A percentile compares a stretch with the other conserved stretches of the same genome.
Evolutionary conservation across 1,140 invertebrate species (phyloP).

Genomic region (Drosophila repletoides): DNA sequence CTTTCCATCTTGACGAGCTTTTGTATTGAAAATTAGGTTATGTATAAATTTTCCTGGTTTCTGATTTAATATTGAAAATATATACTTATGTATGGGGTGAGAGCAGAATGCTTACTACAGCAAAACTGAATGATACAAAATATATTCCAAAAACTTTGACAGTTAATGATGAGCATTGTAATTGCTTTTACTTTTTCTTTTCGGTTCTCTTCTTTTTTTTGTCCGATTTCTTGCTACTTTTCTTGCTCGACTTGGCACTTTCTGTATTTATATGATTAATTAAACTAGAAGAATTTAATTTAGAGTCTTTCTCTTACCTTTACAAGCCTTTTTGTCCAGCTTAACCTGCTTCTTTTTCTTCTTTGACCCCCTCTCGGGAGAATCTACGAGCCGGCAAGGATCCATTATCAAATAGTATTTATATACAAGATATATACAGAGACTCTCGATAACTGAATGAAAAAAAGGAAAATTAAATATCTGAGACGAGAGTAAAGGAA

Average conservation of each 20-base stretch:
- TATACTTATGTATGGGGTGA: conserved; percentile 8
- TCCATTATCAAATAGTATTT: conserved; percentile 50
- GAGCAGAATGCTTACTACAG: conserved; percentile 5
- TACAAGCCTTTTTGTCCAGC: conserved; percentile 14
- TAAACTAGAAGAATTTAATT: neutral
- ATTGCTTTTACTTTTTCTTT: conserved; percentile 13
- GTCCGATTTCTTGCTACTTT: conserved; percentile 21
- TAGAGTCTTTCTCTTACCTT: neutral
- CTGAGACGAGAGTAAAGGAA: too few relatives aligned
- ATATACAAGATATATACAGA: conserved; percentile 44
- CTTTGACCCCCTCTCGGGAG: neutral
- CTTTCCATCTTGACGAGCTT: neutral
- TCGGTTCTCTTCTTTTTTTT: conserved; percentile 19
- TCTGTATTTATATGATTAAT: neutral
- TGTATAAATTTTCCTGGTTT: too few relatives aligned
- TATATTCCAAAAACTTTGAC: neutral
- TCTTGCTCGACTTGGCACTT: neutral
- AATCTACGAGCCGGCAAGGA: conserved; percentile 8
- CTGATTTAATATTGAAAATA: conserved; percentile 29
- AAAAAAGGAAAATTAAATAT: neutral
- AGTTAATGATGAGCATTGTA: neutral
- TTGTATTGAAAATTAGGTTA: neutral
- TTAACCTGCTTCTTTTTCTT: neutral
- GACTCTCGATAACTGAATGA: conserved; percentile 48
- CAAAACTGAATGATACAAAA: neutral